phyloP scores from a whole-genome alignment of 2,113 vertebrate species.

The Bubo scandiacus region DNA sequence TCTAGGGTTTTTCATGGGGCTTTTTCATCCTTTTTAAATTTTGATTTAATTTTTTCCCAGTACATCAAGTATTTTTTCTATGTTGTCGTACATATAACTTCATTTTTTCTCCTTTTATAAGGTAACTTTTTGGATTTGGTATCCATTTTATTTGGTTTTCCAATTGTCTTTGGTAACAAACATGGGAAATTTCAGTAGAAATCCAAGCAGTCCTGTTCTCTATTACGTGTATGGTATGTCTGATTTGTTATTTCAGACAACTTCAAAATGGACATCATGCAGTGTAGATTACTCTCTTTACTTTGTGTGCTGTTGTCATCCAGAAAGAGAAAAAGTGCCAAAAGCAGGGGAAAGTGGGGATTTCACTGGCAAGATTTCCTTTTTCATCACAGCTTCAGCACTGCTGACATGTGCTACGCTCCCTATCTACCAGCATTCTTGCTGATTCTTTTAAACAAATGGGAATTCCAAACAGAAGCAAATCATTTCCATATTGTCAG shows the following conservation, averaged over 20 bases:
- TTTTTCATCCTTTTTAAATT: background rate
- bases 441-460: constrained; percentile 60
- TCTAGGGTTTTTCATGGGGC: background rate
- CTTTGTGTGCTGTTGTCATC: constrained; percentile 5
- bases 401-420: background rate
- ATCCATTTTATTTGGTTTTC: background rate
- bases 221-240: constrained; percentile 5
- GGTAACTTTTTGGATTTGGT: background rate
- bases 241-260: constrained; percentile 43
- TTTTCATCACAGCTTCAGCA: background rate
- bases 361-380: constrained; percentile 8
- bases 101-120: background rate
- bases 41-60: background rate
- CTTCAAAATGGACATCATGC: background rate
- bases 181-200: constrained; percentile 3
- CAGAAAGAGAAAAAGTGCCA: constrained; percentile 2
- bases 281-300: constrained; percentile 14
- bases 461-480: constrained; percentile 44
- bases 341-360: background rate
- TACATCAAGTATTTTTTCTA: background rate
- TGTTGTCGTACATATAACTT: background rate
- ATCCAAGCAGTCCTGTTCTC: constrained; percentile 24
- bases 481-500: constrained; percentile 63
- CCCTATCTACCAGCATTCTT: background rate
- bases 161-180: background rate